Evolutionary conservation across 1,140 invertebrate species (phyloP).

Genomic region (Bilobella aurantiaca): DNA sequence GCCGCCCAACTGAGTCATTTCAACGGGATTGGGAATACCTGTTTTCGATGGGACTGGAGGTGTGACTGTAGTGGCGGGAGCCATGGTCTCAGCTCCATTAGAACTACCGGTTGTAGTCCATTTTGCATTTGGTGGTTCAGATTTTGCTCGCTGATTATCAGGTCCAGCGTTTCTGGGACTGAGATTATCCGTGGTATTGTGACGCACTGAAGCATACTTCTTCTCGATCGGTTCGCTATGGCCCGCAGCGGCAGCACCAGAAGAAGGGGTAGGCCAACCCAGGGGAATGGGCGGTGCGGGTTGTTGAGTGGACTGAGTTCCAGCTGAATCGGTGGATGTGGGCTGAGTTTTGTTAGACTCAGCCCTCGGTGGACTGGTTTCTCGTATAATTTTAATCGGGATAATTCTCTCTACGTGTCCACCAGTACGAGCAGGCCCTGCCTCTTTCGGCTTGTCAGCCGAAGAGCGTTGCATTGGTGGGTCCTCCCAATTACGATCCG

Average conservation of each 20-base stretch:
- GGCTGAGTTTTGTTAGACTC: background rate
- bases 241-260: too few relatives aligned
- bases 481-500: background rate
- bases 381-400: background rate
- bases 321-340: background rate
- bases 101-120: background rate
- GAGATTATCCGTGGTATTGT: conserved; percentile 2
- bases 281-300: background rate
- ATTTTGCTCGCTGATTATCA: background rate
- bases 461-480: background rate
- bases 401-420: background rate
- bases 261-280: too few relatives aligned
- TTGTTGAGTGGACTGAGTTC: background rate
- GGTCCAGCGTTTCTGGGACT: background rate
- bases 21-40: background rate
- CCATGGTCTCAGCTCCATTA: background rate
- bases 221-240: background rate
- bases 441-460: background rate
- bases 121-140: background rate
- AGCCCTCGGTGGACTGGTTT: background rate
- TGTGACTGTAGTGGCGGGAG: background rate
- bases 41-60: background rate
- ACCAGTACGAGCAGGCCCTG: background rate
- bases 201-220: background rate
- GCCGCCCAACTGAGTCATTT: background rate